A percentile compares a stretch with the other conserved stretches of the same genome.
Evolutionary conservation across 2,797 vertebrate species (phyloP).

Genomic region (Acipenser transmontanus): DNA sequence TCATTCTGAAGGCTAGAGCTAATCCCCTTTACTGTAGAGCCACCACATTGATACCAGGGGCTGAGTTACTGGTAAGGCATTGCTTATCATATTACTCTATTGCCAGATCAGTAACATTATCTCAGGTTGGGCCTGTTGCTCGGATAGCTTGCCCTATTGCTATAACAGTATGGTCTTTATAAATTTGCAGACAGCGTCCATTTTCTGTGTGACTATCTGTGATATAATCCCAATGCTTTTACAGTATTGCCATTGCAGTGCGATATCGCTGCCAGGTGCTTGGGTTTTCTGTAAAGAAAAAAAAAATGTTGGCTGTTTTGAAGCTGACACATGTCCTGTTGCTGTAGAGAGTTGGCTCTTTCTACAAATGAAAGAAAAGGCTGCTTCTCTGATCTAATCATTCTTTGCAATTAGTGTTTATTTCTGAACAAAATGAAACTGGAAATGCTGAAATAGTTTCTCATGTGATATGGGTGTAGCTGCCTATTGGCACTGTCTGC

Average conservation of each 20-base stretch:
- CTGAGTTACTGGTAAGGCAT: constrained; percentile 7
- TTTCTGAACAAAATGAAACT: constrained; percentile 13
- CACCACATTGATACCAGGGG: constrained; percentile 31
- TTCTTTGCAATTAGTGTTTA: constrained; percentile 8
- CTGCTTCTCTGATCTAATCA: constrained; percentile 22
- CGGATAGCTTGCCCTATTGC: constrained; percentile 27
- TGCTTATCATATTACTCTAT: constrained; percentile 22
- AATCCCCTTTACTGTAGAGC: constrained; percentile 36
- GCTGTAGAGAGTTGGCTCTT: constrained; percentile 29
- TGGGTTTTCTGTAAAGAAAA: constrained; percentile 29
- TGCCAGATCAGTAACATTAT: constrained; percentile 22
- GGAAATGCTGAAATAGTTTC: constrained; percentile 13
- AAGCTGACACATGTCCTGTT: constrained; percentile 27
- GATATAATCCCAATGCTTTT: constrained; percentile 26
- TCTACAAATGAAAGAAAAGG: constrained; percentile 17
- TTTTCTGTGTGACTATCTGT: constrained; percentile 19
- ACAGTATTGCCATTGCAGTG: constrained; percentile 27
- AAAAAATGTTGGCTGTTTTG: constrained; percentile 23
- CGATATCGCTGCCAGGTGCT: constrained; percentile 31
- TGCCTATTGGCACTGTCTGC: constrained; percentile 7
- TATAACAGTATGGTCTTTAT: constrained; percentile 36
- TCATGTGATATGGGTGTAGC: constrained; percentile 19
- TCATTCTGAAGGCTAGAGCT: constrained; percentile 30
- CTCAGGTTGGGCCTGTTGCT: constrained; percentile 23
- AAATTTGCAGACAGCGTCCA: not conserved